Conservation (phyloP, 2,797 vertebrate genomes). For the Clarias platycephalus region DNA sequence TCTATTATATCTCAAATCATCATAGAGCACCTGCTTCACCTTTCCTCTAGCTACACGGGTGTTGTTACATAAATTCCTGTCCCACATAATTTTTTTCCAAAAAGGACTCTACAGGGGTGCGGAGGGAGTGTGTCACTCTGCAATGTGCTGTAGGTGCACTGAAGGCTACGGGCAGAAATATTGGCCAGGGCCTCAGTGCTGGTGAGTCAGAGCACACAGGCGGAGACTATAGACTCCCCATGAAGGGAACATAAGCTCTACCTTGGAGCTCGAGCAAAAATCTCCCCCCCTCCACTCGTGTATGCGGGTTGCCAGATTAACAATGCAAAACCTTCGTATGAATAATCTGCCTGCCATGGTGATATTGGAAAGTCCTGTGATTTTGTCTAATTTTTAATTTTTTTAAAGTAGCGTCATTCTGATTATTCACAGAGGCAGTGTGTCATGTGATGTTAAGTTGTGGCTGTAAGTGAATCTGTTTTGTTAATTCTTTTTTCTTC, state of each 20-base stretch:
- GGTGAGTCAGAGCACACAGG: conserved; percentile 57
- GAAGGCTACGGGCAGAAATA: conserved; percentile 67
- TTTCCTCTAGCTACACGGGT: conserved; percentile 48
- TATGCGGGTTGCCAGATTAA: conserved; percentile 71
- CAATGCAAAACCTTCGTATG: conserved; percentile 65
- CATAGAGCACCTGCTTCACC: conserved; percentile 42
- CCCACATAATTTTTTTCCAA: conserved; percentile 48
- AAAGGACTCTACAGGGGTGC: conserved; percentile 55
- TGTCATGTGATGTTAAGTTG: neutral
- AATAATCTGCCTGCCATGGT: conserved; percentile 58
- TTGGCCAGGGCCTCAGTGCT: conserved; percentile 61
- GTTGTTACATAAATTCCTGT: conserved; percentile 52
- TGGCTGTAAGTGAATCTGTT: no score
- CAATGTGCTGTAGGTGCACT: conserved; percentile 74
- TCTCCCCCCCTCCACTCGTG: conserved; percentile 60
- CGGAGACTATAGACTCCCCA: conserved; percentile 69
- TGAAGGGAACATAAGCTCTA: conserved; percentile 77
- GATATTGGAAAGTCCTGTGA: conserved; percentile 53
- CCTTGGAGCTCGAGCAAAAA: conserved; percentile 71
- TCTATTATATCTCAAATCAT: conserved; percentile 43
- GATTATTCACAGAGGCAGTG: conserved; percentile 8
- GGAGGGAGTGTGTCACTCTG: conserved; percentile 58
- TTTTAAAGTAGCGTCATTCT: conserved; percentile 32
- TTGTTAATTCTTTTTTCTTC: no score
- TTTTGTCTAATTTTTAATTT: conserved; percentile 29